These are phyloP conservation scores for Prostheceraeus crozeri DNA, from an alignment of 2,888 invertebrate genomes.

Conservation along the genomic window DNA sequence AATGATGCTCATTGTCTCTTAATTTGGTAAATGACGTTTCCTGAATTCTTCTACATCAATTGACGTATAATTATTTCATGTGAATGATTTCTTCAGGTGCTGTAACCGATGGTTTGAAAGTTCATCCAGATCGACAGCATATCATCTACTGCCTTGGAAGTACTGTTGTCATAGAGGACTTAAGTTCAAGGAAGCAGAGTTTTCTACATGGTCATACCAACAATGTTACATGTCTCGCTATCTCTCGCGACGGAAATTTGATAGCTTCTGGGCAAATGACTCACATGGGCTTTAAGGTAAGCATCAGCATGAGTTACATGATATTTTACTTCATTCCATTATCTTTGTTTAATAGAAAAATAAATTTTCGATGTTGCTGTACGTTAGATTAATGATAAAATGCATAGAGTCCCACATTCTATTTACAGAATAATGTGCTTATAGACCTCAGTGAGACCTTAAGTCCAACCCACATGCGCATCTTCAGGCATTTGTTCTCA, in stretches of 20 bases:
- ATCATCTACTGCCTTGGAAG: conserved; percentile 57
- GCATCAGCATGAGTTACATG: conserved; percentile 20
- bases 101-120: conserved; percentile 50
- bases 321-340: too few species aligned
- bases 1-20: too few species aligned
- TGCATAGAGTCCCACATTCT: conserved; percentile 20
- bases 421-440: conserved; percentile 25
- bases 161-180: conserved; percentile 55
- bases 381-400: background rate
- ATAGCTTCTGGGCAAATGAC: conserved; percentile 83
- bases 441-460: too few species aligned
- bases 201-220: conserved; percentile 57
- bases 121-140: conserved; percentile 55
- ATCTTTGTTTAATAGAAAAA: background rate
- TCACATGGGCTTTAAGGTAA: conserved; percentile 76
- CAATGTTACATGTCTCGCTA: conserved; percentile 54
- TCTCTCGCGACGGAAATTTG: conserved; percentile 67
- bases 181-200: conserved; percentile 47
- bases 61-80: too few species aligned
- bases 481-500: too few species aligned
- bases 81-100: conserved; percentile 45
- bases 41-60: too few species aligned
- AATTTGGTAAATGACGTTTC: too few species aligned
- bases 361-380: conserved; percentile 15
- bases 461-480: too few species aligned